Conservation (phyloP, 1,140 invertebrate species). For the Drosophila tsacasi region DNA sequence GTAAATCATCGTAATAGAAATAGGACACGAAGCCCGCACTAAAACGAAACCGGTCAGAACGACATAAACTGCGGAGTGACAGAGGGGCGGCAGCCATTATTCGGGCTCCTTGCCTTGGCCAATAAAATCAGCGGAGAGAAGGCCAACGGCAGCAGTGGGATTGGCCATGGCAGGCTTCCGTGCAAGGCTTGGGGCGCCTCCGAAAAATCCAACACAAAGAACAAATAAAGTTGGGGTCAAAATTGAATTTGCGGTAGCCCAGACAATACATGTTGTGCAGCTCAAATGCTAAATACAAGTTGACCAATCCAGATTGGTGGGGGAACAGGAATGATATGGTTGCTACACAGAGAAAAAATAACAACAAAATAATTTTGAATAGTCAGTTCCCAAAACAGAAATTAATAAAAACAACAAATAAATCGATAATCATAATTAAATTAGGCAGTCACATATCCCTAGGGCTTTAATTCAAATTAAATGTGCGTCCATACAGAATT, state of each 20-base stretch:
- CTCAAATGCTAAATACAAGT: conserved; percentile 56
- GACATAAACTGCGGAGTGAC: conserved; percentile 2
- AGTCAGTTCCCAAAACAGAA: not conserved
- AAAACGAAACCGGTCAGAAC: conserved; percentile 19
- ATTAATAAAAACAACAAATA: not conserved
- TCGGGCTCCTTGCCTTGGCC: conserved; percentile 54
- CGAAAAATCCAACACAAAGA: conserved; percentile 31
- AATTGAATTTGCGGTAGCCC: conserved; percentile 80
- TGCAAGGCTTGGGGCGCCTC: conserved; percentile 32
- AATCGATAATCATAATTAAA: not conserved
- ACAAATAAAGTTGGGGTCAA: conserved; percentile 58
- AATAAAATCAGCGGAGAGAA: conserved; percentile 73
- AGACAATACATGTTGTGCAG: conserved; percentile 58
- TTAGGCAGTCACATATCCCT: not conserved
- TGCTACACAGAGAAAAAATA: conserved; percentile 9
- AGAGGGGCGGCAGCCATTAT: conserved; percentile 55
- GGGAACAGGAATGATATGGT: conserved; percentile 2
- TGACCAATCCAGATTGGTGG: conserved; percentile 16
- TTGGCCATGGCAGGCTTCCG: conserved; percentile 35
- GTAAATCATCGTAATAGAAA: conserved; percentile 22
- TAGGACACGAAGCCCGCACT: conserved; percentile 1
- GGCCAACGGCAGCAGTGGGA: conserved; percentile 59
- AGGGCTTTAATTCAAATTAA: too few species aligned
- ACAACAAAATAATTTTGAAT: not conserved
- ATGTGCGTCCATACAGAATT: too few species aligned